phyloP scores from a whole-genome alignment of 2,888 invertebrate species.

The Hirtodrosophila trivittata region DNA sequence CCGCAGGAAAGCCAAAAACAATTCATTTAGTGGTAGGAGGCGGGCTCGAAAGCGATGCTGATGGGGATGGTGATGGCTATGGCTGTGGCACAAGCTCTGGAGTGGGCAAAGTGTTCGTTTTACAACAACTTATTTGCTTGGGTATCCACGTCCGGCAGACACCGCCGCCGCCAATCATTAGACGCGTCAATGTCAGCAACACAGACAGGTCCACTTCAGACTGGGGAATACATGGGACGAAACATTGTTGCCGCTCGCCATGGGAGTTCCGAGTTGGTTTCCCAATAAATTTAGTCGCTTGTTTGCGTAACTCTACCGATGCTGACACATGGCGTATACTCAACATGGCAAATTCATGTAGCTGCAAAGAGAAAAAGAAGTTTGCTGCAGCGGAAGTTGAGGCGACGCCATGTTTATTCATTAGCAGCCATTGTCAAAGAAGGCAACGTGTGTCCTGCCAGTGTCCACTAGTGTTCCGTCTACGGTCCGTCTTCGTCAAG shows the following conservation, averaged over 20 bases:
- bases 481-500: conserved; percentile 39
- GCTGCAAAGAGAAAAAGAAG: conserved; percentile 7
- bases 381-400: conserved; percentile 56
- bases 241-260: conserved; percentile 41
- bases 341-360: conserved; percentile 49
- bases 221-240: conserved; percentile 26
- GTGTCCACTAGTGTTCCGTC: conserved; percentile 38
- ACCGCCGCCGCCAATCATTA: conserved; percentile 57
- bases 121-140: conserved; percentile 36
- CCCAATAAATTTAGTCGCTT: conserved; percentile 65
- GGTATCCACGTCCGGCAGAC: conserved; percentile 22
- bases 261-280: conserved; percentile 39
- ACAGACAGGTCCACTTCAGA: conserved; percentile 42
- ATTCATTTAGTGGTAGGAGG: conserved; percentile 15
- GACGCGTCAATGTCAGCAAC: conserved; percentile 64
- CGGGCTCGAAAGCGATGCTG: too few species aligned
- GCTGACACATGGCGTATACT: conserved; percentile 58
- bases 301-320: conserved; percentile 49
- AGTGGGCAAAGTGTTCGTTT: conserved; percentile 16
- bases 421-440: conserved; percentile 68
- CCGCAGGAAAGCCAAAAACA: conserved; percentile 36
- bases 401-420: conserved; percentile 70
- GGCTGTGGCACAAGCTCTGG: conserved; percentile 7
- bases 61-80: conserved; percentile 1
- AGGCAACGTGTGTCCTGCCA: conserved; percentile 27